These are phyloP conservation scores for Dermolepida albohirtum DNA, from an alignment of 2,888 invertebrate species.

Conservation along the genomic window DNA sequence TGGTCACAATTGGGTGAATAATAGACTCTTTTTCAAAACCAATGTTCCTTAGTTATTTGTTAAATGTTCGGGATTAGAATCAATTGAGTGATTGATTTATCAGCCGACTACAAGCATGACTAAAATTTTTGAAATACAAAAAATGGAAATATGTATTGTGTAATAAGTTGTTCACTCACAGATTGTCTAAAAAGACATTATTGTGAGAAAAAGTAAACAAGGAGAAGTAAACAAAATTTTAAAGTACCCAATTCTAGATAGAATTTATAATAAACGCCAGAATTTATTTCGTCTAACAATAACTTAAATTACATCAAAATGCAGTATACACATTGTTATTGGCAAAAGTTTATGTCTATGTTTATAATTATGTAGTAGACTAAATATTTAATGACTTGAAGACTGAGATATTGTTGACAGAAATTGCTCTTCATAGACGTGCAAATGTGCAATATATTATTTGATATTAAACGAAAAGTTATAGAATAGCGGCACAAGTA, in stretches of 20 bases:
- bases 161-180: too few relatives aligned
- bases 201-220: slow-evolving; percentile 60
- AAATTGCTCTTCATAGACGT: slow-evolving; percentile 9
- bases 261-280: slow-evolving; percentile 15
- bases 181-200: too few relatives aligned
- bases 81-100: too few relatives aligned
- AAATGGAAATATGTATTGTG: too few relatives aligned
- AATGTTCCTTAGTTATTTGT: too few relatives aligned
- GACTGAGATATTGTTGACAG: slow-evolving; percentile 35
- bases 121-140: too few relatives aligned
- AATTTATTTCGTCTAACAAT: slow-evolving; percentile 29
- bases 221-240: slow-evolving; percentile 30
- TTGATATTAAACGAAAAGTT: slow-evolving; percentile 1
- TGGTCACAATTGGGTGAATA: too few relatives aligned
- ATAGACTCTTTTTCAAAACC: too few relatives aligned
- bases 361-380: slow-evolving; percentile 29
- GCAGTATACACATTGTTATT: slow-evolving; percentile 34
- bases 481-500: too few relatives aligned
- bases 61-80: too few relatives aligned
- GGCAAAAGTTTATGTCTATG: slow-evolving; percentile 31
- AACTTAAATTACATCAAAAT: slow-evolving; percentile 24
- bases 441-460: slow-evolving; percentile 6
- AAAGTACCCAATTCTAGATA: slow-evolving; percentile 7
- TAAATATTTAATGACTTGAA: slow-evolving; percentile 34
- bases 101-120: too few relatives aligned